phyloP scores from a whole-genome alignment of 2,113 vertebrate genomes.

The Electrona antarctica region DNA sequence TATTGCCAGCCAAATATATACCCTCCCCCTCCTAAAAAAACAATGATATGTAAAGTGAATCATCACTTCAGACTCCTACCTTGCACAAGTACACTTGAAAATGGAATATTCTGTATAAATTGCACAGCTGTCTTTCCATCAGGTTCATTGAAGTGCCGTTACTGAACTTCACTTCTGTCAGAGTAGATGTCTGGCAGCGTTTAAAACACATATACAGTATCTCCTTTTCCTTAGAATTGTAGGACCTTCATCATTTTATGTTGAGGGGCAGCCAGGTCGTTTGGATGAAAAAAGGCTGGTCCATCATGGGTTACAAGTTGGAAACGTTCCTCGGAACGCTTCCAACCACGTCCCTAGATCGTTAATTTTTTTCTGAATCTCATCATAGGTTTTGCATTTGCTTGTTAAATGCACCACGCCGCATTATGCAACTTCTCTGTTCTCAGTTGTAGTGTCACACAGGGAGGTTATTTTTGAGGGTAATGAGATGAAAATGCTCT shows the following conservation, averaged over 20 bases:
- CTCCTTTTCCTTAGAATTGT: too few relatives aligned
- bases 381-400: conserved; percentile 28
- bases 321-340: conserved; percentile 14
- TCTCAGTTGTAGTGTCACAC: conserved; percentile 15
- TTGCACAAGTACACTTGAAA: too few relatives aligned
- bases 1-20: too few relatives aligned
- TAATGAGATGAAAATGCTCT: conserved; percentile 28
- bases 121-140: too few relatives aligned
- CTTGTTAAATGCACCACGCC: conserved; percentile 20
- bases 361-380: conserved; percentile 11
- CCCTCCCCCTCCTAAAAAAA: too few relatives aligned
- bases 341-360: conserved; percentile 14
- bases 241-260: conserved; percentile 19
- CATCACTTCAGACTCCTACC: too few relatives aligned
- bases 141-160: too few relatives aligned
- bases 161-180: too few relatives aligned
- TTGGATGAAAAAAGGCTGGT: conserved; percentile 3
- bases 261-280: conserved; percentile 1
- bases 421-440: conserved; percentile 16
- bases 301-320: background rate
- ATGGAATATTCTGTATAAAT: too few relatives aligned
- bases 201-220: too few relatives aligned
- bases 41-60: too few relatives aligned
- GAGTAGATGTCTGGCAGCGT: too few relatives aligned
- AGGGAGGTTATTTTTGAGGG: conserved; percentile 17